Base-by-base conservation (phyloP, 2,113 vertebrate genomes). In the Megatriorchis doriae region DNA sequence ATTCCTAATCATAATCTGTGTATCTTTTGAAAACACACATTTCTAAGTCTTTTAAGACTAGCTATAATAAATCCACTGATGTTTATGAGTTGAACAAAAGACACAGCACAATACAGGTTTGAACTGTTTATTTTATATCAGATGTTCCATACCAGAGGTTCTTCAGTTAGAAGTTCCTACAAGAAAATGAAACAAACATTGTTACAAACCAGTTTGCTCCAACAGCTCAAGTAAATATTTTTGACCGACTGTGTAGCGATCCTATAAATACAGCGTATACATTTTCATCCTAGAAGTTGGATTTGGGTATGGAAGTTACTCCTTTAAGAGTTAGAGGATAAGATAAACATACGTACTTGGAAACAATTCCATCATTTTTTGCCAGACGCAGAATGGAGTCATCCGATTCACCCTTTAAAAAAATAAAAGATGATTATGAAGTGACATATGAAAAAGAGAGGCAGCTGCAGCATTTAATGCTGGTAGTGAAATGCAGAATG, bases 381-480 rank as follows among this genome's bases (percentile, higher is more conserved):
- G 99, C 99, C 98, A 99, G 97, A 75, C 99, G 99, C 61, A 99
- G 98, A 87, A 99, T 98, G 95, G 99, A 99, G 88, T 99, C 99
- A 27, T 99, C 99, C 7, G 99, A 99, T 96, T 99, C 99, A 4
- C 99, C 99, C 97, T 98, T 82, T 25, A 82, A 72, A 52, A 34
- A 61, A 34, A 45, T 6, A 32, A 45, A 16, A 62, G 61, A 52
- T 20, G 26, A 67, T 38, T 87, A n/a, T 31, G 18, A 79, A 85
- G 47, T 73, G 42, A 82, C 4, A 14, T 11, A 7, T 19, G 21
- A 31, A 50, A 52, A 38, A 55, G 61, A 32, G 42, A 84, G 18
- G 45, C 74, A 95, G 90, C 84, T 94, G 93, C 88, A 66, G 32
- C 38, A 42, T 27, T 66, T 80, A 58, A 42, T 7, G 32, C 31